phyloP scores from a whole-genome alignment of 2,888 invertebrate genomes.

The Cremastobaeus sp. region DNA sequence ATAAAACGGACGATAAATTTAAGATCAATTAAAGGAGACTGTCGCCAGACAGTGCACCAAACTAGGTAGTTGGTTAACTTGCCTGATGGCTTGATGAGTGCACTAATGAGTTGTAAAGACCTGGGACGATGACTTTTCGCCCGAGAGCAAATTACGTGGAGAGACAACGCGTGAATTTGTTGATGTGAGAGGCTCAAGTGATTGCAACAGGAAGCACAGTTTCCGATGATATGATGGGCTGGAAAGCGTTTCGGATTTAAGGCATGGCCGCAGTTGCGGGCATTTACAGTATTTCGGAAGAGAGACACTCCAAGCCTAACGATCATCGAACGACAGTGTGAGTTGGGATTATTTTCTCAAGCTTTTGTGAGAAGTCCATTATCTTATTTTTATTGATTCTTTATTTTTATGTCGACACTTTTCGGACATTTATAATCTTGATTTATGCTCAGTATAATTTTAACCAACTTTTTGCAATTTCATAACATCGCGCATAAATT shows the following conservation, averaged over 20 bases:
- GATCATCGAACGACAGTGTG: constrained; percentile 72
- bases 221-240: constrained; percentile 45
- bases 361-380: too few species aligned
- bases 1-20: too few species aligned
- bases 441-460: too few species aligned
- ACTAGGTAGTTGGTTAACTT: too few species aligned
- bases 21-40: too few species aligned
- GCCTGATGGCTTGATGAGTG: constrained; percentile 12
- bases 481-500: too few species aligned
- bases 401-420: too few species aligned
- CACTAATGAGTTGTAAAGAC: constrained; percentile 15
- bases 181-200: neutral
- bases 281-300: constrained; percentile 75
- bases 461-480: too few species aligned
- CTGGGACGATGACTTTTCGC: constrained; percentile 29
- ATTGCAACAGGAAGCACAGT: constrained; percentile 13
- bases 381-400: too few species aligned
- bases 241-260: constrained; percentile 62
- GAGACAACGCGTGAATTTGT: constrained; percentile 28
- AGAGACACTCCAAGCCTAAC: constrained; percentile 71
- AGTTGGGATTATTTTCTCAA: too few species aligned
- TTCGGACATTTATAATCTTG: too few species aligned
- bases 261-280: constrained; percentile 77
- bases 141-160: constrained; percentile 13
- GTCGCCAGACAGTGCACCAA: too few species aligned